Conservation (phyloP, 2,113 vertebrate genomes). For the Burhinus bistriatus region DNA sequence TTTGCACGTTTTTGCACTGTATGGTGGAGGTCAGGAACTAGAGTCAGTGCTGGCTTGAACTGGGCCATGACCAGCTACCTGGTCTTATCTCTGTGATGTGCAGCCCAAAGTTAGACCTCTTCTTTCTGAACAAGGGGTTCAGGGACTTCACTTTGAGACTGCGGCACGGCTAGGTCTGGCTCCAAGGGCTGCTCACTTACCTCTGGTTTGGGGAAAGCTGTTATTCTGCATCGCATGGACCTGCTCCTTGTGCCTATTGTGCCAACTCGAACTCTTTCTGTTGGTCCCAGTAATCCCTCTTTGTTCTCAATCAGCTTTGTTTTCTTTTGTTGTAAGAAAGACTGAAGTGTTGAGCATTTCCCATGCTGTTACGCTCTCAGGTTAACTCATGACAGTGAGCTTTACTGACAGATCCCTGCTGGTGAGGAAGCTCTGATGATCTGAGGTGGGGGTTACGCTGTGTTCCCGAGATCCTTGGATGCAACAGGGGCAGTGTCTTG, state of each 20-base stretch:
- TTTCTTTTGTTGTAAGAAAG: neutral
- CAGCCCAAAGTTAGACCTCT: neutral
- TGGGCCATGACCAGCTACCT: neutral
- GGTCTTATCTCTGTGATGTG: neutral
- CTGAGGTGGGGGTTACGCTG: neutral
- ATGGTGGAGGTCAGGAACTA: neutral
- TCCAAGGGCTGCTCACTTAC: neutral
- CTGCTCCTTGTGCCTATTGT: neutral
- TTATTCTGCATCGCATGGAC: neutral
- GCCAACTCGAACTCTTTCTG: neutral
- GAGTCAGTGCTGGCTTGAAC: neutral
- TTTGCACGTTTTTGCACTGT: neutral
- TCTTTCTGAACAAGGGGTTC: neutral
- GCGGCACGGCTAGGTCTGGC: neutral
- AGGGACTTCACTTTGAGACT: neutral
- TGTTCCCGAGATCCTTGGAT: neutral
- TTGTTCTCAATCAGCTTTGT: neutral
- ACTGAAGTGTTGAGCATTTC: neutral
- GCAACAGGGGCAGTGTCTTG: neutral
- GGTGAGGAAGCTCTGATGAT: neutral
- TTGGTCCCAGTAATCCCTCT: neutral
- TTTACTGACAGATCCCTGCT: neutral
- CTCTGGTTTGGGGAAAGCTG: neutral
- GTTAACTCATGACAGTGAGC: neutral
- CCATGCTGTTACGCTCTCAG: fast-evolving